These are phyloP conservation scores for Phycodurus eques DNA, from an alignment of 2,113 vertebrate species.

Conservation along the genomic window DNA sequence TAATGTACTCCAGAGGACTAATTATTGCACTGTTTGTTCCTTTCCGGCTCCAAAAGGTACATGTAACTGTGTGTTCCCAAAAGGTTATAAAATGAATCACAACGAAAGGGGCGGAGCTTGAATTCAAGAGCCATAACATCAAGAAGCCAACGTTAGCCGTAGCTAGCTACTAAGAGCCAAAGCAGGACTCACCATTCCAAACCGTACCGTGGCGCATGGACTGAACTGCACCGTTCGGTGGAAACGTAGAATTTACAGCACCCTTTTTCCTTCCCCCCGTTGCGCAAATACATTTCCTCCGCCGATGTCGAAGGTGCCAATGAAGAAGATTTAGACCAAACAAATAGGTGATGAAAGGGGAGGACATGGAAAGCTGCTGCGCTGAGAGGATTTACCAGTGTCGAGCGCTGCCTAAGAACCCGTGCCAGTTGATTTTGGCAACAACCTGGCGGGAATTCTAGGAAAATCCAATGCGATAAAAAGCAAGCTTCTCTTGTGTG, in stretches of 20 bases:
- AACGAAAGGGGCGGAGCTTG: too few relatives aligned
- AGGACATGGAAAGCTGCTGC: not conserved
- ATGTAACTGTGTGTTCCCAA: too few relatives aligned
- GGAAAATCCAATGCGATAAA: not conserved
- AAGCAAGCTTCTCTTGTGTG: not conserved
- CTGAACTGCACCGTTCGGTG: too few relatives aligned
- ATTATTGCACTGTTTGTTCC: not conserved
- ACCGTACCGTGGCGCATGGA: too few relatives aligned
- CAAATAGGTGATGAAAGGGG: conserved; percentile 10
- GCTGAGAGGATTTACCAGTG: conserved; percentile 12
- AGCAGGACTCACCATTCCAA: too few relatives aligned
- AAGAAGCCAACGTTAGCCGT: too few relatives aligned
- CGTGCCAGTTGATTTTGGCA: conserved; percentile 11
- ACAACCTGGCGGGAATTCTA: not conserved
- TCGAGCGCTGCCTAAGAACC: not conserved
- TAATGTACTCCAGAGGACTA: not conserved
- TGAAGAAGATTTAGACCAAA: not conserved
- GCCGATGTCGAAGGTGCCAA: not conserved
- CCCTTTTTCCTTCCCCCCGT: not conserved
- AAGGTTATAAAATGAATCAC: not conserved
- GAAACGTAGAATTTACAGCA: not conserved
- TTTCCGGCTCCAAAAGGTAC: not conserved
- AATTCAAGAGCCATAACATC: too few relatives aligned
- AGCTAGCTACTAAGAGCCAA: too few relatives aligned
- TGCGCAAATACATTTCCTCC: not conserved